These are phyloP conservation scores for Brachionus rotundiformis DNA, from an alignment of 1,140 invertebrate species.

Conservation along the genomic window DNA sequence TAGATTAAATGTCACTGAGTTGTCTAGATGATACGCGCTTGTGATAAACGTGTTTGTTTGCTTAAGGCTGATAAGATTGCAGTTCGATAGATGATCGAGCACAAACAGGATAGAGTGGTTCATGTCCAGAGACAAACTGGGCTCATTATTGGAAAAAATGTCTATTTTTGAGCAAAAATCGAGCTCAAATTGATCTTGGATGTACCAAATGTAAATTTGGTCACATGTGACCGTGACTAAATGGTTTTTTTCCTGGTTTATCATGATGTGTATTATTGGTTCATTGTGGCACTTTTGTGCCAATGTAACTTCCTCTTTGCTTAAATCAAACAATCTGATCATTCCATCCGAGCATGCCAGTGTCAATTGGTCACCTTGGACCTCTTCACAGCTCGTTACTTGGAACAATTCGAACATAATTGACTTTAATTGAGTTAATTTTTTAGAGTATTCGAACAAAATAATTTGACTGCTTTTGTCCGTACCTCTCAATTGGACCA, in stretches of 20 bases:
- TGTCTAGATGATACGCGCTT: background rate
- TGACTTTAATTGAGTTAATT: background rate
- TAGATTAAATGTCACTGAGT: background rate
- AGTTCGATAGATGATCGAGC: background rate
- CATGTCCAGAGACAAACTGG: background rate
- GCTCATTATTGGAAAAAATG: background rate
- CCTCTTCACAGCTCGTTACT: background rate
- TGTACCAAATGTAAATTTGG: background rate
- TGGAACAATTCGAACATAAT: background rate
- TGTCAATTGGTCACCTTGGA: background rate
- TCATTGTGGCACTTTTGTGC: background rate
- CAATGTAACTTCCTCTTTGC: background rate
- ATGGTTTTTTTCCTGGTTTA: background rate
- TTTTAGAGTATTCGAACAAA: background rate
- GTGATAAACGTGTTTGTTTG: background rate
- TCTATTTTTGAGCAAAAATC: background rate
- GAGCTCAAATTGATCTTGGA: background rate
- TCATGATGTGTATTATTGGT: background rate
- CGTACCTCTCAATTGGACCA: background rate
- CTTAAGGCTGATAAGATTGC: background rate
- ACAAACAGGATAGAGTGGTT: background rate
- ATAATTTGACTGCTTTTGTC: background rate
- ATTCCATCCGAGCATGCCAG: background rate
- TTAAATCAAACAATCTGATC: background rate
- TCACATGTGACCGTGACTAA: background rate